phyloP scores from a whole-genome alignment of 2,888 invertebrate species.

The Leptinotarsa haldemani region DNA sequence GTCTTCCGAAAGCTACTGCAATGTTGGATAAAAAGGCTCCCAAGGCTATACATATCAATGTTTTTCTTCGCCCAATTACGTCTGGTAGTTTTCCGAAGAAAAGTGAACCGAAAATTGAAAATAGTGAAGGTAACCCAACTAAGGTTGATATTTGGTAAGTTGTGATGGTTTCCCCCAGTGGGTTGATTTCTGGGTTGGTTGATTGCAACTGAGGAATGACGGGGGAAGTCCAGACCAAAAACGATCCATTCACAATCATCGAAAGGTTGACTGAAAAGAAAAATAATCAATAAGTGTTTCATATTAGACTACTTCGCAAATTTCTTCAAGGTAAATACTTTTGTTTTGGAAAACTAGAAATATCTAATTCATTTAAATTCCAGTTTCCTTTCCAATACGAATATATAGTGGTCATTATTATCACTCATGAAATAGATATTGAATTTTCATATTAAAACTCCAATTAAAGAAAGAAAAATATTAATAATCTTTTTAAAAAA shows the following conservation, averaged over 20 bases:
- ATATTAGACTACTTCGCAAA: too few species aligned
- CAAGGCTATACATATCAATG: conserved; percentile 71
- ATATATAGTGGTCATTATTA: too few species aligned
- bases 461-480: too few species aligned
- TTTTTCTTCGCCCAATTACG: conserved; percentile 59
- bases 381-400: too few species aligned
- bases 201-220: conserved; percentile 11
- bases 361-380: too few species aligned
- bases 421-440: too few species aligned
- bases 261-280: conserved; percentile 62
- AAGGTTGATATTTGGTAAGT: background rate
- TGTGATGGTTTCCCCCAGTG: conserved; percentile 54
- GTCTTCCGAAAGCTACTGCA: conserved; percentile 32
- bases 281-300: background rate
- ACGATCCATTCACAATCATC: conserved; percentile 61
- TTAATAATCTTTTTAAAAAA: too few species aligned
- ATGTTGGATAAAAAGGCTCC: conserved; percentile 70
- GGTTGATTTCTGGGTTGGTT: conserved; percentile 48
- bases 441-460: too few species aligned
- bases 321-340: too few species aligned
- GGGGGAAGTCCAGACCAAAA: conserved; percentile 63
- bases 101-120: conserved; percentile 38
- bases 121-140: conserved; percentile 26
- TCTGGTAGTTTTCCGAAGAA: conserved; percentile 34
- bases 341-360: too few species aligned